Evolutionary conservation across 2,888 invertebrate genomes (phyloP).

Genomic region (Drosophila prostipennis): DNA sequence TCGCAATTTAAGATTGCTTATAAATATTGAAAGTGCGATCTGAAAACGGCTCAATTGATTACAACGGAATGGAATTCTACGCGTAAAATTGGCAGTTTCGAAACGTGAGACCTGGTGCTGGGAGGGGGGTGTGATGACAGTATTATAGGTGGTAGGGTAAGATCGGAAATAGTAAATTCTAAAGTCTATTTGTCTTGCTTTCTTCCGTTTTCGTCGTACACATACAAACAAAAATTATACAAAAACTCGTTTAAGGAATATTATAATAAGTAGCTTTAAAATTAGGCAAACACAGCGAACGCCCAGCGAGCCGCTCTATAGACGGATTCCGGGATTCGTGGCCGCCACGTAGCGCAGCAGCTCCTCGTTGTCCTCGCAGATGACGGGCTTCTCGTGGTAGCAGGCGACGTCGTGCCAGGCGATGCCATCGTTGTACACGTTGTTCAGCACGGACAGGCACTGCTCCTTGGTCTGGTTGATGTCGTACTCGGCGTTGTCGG

Average conservation of each 20-base stretch:
- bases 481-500: slow-evolving; percentile 96
- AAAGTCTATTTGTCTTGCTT: slow-evolving; percentile 83
- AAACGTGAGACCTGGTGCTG: slow-evolving; percentile 26
- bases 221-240: slow-evolving; percentile 76
- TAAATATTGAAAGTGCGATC: slow-evolving; percentile 55
- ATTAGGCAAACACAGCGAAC: slow-evolving; percentile 76
- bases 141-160: slow-evolving; percentile 69
- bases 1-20: slow-evolving; percentile 37
- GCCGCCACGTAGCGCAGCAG: slow-evolving; percentile 93
- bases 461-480: slow-evolving; percentile 95
- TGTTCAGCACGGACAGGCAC: slow-evolving; percentile 94
- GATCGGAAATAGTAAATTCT: slow-evolving; percentile 81
- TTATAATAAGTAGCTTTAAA: slow-evolving; percentile 77
- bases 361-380: slow-evolving; percentile 96
- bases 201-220: slow-evolving; percentile 65
- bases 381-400: slow-evolving; percentile 95
- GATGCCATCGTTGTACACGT: slow-evolving; percentile 96
- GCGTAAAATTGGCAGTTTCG: slow-evolving; percentile 69
- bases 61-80: slow-evolving; percentile 36
- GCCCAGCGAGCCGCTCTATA: slow-evolving; percentile 85
- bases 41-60: slow-evolving; percentile 33
- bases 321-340: slow-evolving; percentile 92
- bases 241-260: slow-evolving; percentile 77
- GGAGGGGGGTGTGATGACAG: slow-evolving; percentile 15
- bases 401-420: slow-evolving; percentile 97